Percentiles rank a stretch among this genome's conserved stretches.
phyloP scores from a whole-genome alignment of 53 echinoderm and acorn worm species.

The Actinopyga echinites region DNA sequence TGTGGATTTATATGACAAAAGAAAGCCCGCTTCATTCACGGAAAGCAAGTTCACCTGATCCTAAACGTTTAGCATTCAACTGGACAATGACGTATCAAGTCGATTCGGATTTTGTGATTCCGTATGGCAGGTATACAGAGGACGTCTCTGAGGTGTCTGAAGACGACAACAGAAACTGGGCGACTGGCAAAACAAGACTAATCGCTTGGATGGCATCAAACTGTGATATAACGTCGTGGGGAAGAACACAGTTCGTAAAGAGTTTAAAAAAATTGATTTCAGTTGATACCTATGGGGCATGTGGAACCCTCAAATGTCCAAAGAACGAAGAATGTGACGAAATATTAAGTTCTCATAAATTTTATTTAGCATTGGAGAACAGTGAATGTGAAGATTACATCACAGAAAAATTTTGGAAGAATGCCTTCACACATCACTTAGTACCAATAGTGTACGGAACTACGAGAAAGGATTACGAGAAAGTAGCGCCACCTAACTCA shows the following conservation, averaged over 20 bases:
- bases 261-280: constrained; percentile 54
- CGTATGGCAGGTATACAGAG: constrained; percentile 65
- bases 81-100: constrained; percentile 68
- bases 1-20: constrained; percentile 17
- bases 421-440: constrained; percentile 49
- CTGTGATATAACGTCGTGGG: constrained; percentile 71
- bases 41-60: too few relatives aligned
- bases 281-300: constrained; percentile 66
- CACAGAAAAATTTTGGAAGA: constrained; percentile 79
- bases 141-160: background rate
- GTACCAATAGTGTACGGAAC: constrained; percentile 82
- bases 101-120: constrained; percentile 52
- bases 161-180: constrained; percentile 40
- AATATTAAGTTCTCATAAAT: too few relatives aligned
- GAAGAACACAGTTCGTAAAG: constrained; percentile 60
- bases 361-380: constrained; percentile 77
- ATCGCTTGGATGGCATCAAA: too few relatives aligned
- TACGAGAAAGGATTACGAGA: constrained; percentile 63
- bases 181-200: constrained; percentile 65
- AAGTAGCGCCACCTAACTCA: too few relatives aligned
- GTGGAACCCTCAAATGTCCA: constrained; percentile 64
- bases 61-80: constrained; percentile 41
- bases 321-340: constrained; percentile 43
- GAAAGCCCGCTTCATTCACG: background rate
- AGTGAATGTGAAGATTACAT: too few relatives aligned